Percentiles rank a stretch among this genome's conserved stretches.
Evolutionary conservation across 2,797 vertebrate genomes (phyloP).

Genomic region (Lagorchestes hirsutus): DNA sequence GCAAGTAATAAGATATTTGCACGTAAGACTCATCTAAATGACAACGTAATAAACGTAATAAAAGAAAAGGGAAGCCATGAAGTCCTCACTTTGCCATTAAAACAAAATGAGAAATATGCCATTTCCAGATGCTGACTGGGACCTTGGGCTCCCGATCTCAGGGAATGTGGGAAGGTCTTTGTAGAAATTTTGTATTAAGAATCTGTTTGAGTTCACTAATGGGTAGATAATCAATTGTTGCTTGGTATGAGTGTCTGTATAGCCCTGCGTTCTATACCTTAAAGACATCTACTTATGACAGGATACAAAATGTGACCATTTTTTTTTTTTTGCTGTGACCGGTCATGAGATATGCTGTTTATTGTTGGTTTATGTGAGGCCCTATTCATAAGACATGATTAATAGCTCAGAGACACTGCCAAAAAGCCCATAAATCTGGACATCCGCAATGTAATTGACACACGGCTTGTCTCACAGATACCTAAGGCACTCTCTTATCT

Average conservation of each 20-base stretch:
- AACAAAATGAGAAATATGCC: conserved; percentile 73
- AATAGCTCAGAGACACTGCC: conserved; percentile 82
- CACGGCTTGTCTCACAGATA: conserved; percentile 80
- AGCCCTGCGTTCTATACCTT: conserved; percentile 55
- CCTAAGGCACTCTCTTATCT: conserved; percentile 73
- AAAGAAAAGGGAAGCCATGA: conserved; percentile 76
- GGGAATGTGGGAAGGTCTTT: conserved; percentile 41
- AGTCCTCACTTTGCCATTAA: conserved; percentile 78
- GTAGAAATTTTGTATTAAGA: conserved; percentile 10
- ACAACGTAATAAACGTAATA: conserved; percentile 72
- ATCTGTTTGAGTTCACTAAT: neutral
- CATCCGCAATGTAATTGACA: conserved; percentile 82
- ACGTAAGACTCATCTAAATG: conserved; percentile 70
- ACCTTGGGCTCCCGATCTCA: conserved; percentile 18
- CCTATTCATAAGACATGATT: conserved; percentile 83
- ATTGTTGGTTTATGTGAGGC: conserved; percentile 82
- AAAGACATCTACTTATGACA: conserved; percentile 77
- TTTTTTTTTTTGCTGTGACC: conserved; percentile 74
- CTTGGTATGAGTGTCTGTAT: neutral
- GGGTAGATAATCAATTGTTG: neutral
- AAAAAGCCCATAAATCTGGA: conserved; percentile 86
- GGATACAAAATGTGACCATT: conserved; percentile 73
- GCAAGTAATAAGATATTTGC: conserved; percentile 80
- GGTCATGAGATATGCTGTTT: conserved; percentile 76
- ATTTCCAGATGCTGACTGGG: conserved; percentile 71